Percentiles rank a stretch among this genome's conserved stretches.
Evolutionary conservation across 1,140 invertebrate genomes (phyloP).

Genomic region (Bombus huntii): DNA sequence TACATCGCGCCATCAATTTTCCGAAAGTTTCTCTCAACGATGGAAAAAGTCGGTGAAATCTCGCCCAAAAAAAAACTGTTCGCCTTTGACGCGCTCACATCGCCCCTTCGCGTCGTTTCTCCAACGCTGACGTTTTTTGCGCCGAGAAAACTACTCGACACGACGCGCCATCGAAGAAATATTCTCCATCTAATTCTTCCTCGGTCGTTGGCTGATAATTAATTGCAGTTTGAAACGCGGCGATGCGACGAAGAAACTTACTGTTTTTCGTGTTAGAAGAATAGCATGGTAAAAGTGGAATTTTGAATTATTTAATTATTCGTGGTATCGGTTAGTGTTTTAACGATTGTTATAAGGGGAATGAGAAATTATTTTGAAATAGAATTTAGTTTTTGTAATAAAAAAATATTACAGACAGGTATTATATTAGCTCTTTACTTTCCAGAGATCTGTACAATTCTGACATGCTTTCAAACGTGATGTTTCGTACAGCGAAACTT

Average conservation of each 20-base stretch:
- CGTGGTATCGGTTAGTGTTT: background rate
- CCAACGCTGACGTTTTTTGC: background rate
- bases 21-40: constrained; percentile 26
- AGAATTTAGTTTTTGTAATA: background rate
- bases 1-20: constrained; percentile 46
- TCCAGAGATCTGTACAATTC: too few species aligned
- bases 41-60: constrained; percentile 38
- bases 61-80: constrained; percentile 4
- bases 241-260: background rate
- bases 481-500: too few species aligned
- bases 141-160: background rate
- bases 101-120: background rate
- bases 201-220: background rate
- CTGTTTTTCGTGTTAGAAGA: background rate
- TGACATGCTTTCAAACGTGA: too few species aligned
- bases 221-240: background rate
- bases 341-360: background rate
- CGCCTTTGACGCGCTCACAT: background rate
- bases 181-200: background rate
- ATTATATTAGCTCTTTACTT: background rate
- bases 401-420: background rate
- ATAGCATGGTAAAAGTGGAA: background rate
- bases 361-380: background rate
- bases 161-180: background rate
- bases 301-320: background rate